Base-by-base conservation (phyloP, 2,113 vertebrate genomes). In the Podarcis cretensis region DNA sequence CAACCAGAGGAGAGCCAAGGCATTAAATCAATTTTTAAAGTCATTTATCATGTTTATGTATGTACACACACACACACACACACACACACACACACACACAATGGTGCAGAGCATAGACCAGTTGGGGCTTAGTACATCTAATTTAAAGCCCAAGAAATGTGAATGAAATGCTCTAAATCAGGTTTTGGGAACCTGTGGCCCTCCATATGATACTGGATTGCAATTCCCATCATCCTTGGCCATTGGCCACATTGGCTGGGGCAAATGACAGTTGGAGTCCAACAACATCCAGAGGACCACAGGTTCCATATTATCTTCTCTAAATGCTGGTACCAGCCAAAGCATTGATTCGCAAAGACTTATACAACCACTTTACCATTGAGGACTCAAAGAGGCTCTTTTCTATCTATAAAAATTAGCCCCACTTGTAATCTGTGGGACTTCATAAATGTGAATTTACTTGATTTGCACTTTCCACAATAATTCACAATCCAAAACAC, bases 1-100 rank as follows among this genome's bases (percentile, higher is more conserved):
- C 91, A 86, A 86, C 68, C 68, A 82, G 48, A 89, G 78, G 68
- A 86, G 75, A 20, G 23, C 13, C 14, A 37, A 90, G 84, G 83
- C 84, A 92, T 87, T 91, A 92, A 91, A 88, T 94, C 85, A 92
- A 40, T 87, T 84, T 87, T 69, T n/a, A 81, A 90, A 91, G 54
- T 63, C 76, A 12, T 84, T 92, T 88, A 54, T 21, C 35, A 14
- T 35, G 32, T 84, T 20, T 63, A 63, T 63, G 59, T 63, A 63
- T 63, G 59, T 63, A 63, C 18, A 20, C 18, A 63, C 18, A 63
- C 18, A 63, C 59, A 63, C 59, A 48, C 43, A 48, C 43, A 48
- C 35, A 35, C 35, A 35, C 35, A 35, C 35, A 35, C 35, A 8
- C 43, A 59, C 57, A 59, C 25, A 75, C 79, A 20, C 8, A 85